Percentiles rank a stretch among this genome's conserved stretches.
These are phyloP conservation scores for Pluvialis apricaria DNA, from an alignment of 2,113 vertebrate genomes.

Conservation along the genomic window DNA sequence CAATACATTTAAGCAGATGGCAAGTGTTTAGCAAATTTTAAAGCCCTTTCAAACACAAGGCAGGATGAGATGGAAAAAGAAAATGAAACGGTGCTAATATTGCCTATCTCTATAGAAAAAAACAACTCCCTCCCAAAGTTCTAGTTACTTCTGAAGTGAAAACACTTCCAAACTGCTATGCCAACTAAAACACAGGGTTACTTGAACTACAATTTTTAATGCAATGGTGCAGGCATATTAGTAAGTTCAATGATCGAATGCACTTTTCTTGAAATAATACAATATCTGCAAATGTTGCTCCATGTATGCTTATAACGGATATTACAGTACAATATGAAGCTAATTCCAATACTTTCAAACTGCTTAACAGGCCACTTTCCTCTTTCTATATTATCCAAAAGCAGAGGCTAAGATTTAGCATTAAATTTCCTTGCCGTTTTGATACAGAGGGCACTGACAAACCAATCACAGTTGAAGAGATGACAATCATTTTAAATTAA, in stretches of 20 bases:
- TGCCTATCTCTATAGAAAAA: not conserved
- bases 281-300: not conserved
- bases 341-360: not conserved
- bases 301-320: not conserved
- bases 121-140: not conserved
- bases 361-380: not conserved
- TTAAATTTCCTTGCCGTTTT: not conserved
- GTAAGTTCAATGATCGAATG: not conserved
- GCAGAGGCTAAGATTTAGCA: not conserved
- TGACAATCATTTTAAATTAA: not conserved
- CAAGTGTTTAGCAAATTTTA: not conserved
- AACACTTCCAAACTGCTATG: not conserved
- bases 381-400: not conserved
- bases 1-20: not conserved
- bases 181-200: not conserved
- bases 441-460: not conserved
- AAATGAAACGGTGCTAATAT: not conserved
- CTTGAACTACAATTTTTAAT: not conserved
- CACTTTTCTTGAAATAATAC: not conserved
- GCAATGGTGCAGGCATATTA: not conserved
- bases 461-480: not conserved
- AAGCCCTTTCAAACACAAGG: not conserved
- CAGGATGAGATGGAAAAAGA: not conserved
- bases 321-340: not conserved
- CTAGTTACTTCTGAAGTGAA: not conserved